These are phyloP conservation scores for Catocala nupta DNA, from an alignment of 2,888 invertebrate genomes.

Conservation along the genomic window DNA sequence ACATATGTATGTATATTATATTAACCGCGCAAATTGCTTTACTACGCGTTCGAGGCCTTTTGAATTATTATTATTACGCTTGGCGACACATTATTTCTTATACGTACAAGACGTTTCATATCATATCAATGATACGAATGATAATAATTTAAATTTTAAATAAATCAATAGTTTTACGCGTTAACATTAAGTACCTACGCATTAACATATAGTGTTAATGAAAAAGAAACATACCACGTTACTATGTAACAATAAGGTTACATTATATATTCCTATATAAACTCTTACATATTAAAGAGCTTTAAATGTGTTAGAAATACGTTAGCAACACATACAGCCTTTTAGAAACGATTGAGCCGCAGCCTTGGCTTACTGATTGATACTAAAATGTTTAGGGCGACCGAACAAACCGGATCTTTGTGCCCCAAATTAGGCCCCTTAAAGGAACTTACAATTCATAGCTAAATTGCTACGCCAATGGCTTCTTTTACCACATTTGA, in stretches of 20 bases:
- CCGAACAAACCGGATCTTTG: conserved; percentile 76
- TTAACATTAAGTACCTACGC: no score
- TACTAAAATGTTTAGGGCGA: conserved; percentile 73
- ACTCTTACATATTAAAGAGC: background rate
- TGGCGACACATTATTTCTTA: conserved; percentile 38
- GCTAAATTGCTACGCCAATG: conserved; percentile 54
- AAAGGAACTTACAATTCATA: conserved; percentile 71
- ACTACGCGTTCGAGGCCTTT: conserved; percentile 51
- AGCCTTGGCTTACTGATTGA: conserved; percentile 74
- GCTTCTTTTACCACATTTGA: conserved; percentile 65
- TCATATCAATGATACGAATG: conserved; percentile 1
- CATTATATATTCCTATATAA: background rate
- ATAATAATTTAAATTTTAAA: conserved; percentile 12
- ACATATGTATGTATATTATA: conserved; percentile 23
- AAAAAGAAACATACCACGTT: no score
- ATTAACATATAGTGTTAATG: no score
- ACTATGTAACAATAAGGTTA: background rate
- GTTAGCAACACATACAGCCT: conserved; percentile 26
- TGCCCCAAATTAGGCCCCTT: conserved; percentile 74
- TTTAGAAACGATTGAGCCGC: conserved; percentile 55
- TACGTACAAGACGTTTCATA: conserved; percentile 2
- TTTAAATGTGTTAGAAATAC: background rate
- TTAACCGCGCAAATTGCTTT: conserved; percentile 55
- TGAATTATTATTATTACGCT: conserved; percentile 48
- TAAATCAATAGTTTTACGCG: background rate